phyloP scores from a whole-genome alignment of 2,113 vertebrate species.

The Sminthopsis crassicaudata region DNA sequence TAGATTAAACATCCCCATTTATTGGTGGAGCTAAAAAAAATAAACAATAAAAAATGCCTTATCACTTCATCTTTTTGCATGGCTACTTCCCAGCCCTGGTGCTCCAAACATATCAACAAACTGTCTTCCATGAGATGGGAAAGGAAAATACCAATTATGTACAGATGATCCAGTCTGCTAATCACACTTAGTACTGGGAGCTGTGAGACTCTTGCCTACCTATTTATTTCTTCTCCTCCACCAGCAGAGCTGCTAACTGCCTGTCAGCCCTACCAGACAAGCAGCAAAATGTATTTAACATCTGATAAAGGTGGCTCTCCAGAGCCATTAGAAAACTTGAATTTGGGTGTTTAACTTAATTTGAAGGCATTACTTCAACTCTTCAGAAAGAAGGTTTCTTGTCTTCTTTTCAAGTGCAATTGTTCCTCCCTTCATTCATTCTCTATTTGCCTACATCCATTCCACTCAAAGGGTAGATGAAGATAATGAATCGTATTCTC shows the following conservation, averaged over 20 bases:
- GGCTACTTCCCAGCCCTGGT: neutral
- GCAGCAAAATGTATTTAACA: constrained; percentile 1
- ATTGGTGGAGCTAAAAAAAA: neutral
- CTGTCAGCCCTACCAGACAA: neutral
- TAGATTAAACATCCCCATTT: neutral
- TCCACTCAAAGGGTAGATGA: neutral
- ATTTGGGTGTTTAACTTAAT: constrained; percentile 34
- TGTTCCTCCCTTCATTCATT: neutral
- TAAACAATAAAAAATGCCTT: neutral
- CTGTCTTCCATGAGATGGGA: neutral
- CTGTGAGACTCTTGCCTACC: neutral
- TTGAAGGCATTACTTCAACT: constrained; percentile 13
- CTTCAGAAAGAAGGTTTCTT: neutral
- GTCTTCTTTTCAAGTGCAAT: neutral
- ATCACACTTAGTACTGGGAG: neutral
- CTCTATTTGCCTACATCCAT: constrained; percentile 9
- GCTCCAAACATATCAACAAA: neutral
- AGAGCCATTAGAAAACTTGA: constrained; percentile 1
- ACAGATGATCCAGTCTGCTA: neutral
- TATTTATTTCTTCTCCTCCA: neutral
- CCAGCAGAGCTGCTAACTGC: neutral
- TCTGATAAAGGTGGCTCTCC: constrained; percentile 5
- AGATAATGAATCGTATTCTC: neutral
- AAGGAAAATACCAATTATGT: neutral
- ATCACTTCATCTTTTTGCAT: neutral